These are phyloP conservation scores for Herpailurus yagouaroundi DNA, from an alignment of 2,113 vertebrate genomes.

Conservation along the genomic window DNA sequence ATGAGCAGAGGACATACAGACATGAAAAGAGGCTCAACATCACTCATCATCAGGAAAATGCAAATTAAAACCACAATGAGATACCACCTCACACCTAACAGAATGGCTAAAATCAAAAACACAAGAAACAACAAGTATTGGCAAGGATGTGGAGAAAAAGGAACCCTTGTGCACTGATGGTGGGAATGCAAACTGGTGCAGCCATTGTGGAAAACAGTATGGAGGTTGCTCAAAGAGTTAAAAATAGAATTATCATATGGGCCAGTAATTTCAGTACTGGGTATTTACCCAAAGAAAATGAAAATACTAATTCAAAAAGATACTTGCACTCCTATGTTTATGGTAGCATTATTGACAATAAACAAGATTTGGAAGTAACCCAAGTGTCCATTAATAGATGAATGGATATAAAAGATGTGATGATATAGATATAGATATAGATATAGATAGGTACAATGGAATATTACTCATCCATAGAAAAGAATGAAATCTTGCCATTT, in stretches of 20 bases:
- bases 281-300: background rate
- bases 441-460: background rate
- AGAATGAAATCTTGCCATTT: background rate
- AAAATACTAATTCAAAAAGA: background rate
- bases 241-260: background rate
- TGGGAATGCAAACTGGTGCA: background rate
- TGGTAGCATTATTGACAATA: background rate
- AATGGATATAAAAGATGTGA: background rate
- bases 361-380: background rate
- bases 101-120: background rate
- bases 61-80: background rate
- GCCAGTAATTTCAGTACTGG: background rate
- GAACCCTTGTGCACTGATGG: background rate
- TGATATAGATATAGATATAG: background rate
- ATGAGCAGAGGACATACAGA: background rate
- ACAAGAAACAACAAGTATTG: background rate
- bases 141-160: background rate
- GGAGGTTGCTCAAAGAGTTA: background rate
- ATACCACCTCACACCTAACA: background rate
- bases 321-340: background rate
- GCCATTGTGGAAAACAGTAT: background rate
- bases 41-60: background rate
- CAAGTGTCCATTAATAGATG: background rate
- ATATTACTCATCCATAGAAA: background rate
- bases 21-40: background rate